Evolutionary conservation across 2,797 vertebrate genomes (phyloP), one percentile per base, ranked within the genome.

Genomic region (Semaprochilodus insignis): DNA sequence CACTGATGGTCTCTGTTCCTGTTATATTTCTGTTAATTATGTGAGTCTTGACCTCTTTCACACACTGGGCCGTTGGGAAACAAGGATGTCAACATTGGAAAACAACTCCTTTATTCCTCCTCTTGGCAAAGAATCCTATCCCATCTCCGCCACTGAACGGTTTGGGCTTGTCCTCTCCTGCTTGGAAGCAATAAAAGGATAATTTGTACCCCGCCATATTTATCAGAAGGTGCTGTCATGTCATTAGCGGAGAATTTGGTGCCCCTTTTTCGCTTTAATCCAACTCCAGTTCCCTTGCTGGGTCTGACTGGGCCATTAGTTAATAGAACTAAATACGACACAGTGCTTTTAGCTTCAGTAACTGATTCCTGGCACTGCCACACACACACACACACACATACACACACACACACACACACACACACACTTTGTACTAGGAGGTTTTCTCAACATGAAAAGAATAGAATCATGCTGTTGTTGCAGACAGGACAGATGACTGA

Each of bases 141-240:
- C 80, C 78, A 77, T 63, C 57, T 69, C 78, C 76, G 19, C 85
- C 85, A 69, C 89, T 90, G 75, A 73, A 84, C 84, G 86, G 89
- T 89, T 80, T 54, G 88, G 89, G 86, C 87, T 89, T 91, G 91
- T 90, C 88, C 91, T 92, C 89, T 90, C 87, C 89, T 88, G 89
- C 91, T 91, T 87, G 90, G 89, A 90, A 91, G 88, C 91, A 89
- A 91, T 93, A 91, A 94, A 92, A 89, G 77, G 86, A 90, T 94
- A 88, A 94, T 94, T 92, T 93, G 90, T 90, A 93, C 91, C 90
- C 57, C 90, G 88, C 91, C 92, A 91, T 90, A 91, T 93, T 94
- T 90, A 81, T 89, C 66, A 87, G 72, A 91, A 88, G 79, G 90
- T 88, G 86, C 85, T 89, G 92, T 93, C 90, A 93, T 89, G 91